phyloP scores from a whole-genome alignment of 2,888 invertebrate species.

The Dasypolia templi region DNA sequence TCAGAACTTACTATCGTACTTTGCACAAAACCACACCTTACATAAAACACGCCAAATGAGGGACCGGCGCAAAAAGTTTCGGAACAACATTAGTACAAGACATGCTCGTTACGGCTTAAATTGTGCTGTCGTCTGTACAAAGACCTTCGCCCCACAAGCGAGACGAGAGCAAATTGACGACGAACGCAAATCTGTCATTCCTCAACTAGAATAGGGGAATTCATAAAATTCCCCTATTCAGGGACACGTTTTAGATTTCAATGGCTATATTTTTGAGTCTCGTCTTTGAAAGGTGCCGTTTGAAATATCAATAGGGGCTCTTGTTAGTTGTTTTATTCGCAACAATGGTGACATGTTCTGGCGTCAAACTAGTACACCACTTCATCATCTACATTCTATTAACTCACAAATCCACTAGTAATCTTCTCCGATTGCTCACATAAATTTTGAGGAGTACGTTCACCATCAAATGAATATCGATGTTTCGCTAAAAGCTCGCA shows the following conservation, averaged over 20 bases:
- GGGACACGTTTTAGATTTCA: constrained; percentile 40
- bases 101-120: too few species aligned
- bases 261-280: constrained; percentile 29
- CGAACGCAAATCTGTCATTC: constrained; percentile 62
- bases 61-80: too few species aligned
- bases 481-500: constrained; percentile 72
- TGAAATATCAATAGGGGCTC: neutral
- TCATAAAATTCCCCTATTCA: too few species aligned
- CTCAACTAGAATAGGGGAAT: constrained; percentile 43
- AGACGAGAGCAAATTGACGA: constrained; percentile 55
- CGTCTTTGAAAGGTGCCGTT: neutral
- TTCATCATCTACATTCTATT: constrained; percentile 9
- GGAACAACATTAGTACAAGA: too few species aligned
- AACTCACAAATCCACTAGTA: constrained; percentile 28
- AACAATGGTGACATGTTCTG: neutral
- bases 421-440: constrained; percentile 45
- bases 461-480: constrained; percentile 76
- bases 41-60: too few species aligned
- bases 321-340: neutral
- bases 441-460: constrained; percentile 68
- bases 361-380: neutral
- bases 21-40: too few species aligned
- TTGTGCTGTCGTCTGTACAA: too few species aligned
- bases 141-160: constrained; percentile 28
- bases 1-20: too few species aligned